phyloP scores from a whole-genome alignment of 2,888 invertebrate genomes.

The Bursaphelenchus okinawaensis region DNA sequence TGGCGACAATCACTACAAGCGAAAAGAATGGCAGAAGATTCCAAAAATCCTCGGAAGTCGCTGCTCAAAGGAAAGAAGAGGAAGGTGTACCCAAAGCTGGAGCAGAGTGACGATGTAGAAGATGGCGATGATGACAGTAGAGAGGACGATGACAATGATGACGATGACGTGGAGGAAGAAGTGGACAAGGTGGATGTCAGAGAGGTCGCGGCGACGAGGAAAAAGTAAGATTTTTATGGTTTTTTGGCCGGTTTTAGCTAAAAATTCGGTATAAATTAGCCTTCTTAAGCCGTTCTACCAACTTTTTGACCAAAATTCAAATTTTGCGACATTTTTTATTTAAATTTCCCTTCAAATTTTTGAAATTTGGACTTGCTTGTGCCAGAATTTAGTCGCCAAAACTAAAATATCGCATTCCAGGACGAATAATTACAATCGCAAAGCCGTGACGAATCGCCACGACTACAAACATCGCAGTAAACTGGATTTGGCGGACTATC shows the following conservation, averaged over 20 bases:
- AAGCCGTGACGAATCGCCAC: constrained; percentile 49
- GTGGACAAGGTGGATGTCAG: not conserved
- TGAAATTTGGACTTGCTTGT: no score
- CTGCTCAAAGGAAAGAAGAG: constrained; percentile 15
- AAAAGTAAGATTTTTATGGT: constrained; percentile 18
- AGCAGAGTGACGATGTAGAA: constrained; percentile 5
- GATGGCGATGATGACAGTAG: constrained; percentile 9
- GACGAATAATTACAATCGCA: constrained; percentile 40
- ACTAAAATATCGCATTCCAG: no score
- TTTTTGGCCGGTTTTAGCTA: no score
- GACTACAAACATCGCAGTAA: constrained; percentile 43
- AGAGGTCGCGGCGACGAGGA: constrained; percentile 16
- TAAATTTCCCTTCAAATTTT: no score
- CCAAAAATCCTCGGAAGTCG: constrained; percentile 16
- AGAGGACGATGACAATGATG: constrained; percentile 17
- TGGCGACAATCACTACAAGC: constrained; percentile 17
- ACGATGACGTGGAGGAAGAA: constrained; percentile 16
- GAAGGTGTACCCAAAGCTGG: constrained; percentile 12
- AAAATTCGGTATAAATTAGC: no score
- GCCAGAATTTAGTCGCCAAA: no score
- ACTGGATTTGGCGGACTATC: constrained; percentile 46
- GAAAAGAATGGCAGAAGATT: constrained; percentile 16
- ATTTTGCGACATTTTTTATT: no score
- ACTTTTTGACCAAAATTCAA: not conserved
- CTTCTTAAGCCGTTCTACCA: no score